Conservation (phyloP, 2,113 vertebrate genomes). For the Megaleporinus macrocephalus region DNA sequence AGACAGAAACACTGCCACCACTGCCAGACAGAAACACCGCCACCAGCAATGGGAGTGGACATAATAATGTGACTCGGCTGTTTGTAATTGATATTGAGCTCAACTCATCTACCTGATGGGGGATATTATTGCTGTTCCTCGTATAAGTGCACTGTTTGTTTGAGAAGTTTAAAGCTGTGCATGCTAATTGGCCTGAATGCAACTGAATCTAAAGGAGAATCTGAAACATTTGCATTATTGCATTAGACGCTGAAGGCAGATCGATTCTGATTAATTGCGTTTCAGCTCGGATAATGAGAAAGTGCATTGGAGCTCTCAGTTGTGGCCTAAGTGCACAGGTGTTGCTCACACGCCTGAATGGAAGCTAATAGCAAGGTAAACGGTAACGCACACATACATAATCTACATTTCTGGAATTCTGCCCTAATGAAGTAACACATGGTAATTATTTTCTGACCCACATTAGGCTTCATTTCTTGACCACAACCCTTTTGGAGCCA, state of each 20-base stretch:
- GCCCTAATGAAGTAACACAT: conserved; percentile 1
- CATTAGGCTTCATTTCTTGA: neutral
- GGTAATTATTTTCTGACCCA: conserved; percentile 1
- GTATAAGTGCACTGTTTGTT: neutral
- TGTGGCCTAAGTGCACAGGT: conserved; percentile 21
- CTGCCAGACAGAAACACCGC: too few relatives aligned
- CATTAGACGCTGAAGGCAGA: neutral
- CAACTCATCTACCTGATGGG: neutral
- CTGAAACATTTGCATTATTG: neutral
- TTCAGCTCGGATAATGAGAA: conserved; percentile 15
- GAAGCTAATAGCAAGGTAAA: conserved; percentile 7
- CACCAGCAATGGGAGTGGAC: too few relatives aligned
- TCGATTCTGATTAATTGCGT: conserved; percentile 28
- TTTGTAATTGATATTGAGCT: neutral
- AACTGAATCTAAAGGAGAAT: neutral
- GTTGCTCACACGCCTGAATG: conserved; percentile 1
- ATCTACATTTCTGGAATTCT: neutral
- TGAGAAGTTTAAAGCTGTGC: neutral
- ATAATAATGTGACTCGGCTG: too few relatives aligned
- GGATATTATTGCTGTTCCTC: neutral
- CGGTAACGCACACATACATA: neutral
- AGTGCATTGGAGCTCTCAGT: conserved; percentile 5
- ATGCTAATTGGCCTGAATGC: neutral
- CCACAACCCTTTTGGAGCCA: neutral
- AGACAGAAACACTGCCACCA: too few relatives aligned